Evolutionary conservation across 2,113 vertebrate genomes (phyloP), one percentile per base, ranked within the genome.

Genomic region (Sigmodon hispidus): DNA sequence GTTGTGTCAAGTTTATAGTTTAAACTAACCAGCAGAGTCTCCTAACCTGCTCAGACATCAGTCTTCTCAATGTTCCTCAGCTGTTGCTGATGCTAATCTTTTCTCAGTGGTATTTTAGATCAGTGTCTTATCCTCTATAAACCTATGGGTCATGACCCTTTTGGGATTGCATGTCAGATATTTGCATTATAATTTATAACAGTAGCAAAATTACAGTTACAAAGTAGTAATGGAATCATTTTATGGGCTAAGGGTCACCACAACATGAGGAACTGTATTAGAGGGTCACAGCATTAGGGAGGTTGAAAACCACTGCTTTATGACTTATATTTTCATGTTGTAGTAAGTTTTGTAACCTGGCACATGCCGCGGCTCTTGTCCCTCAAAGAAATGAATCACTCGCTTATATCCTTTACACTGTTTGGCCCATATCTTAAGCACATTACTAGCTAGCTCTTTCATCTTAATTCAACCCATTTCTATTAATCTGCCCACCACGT

Each of bases 271-370:
- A 52, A 12, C 17, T 55, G 2, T 79, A 55, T 79, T 79, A 79
- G 6, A 79, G 76, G 9, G 34, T 12, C 76, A 36, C 31, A 55
- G 76, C 17, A 55, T 55, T 79, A 36, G 34, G 34, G 12, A 55
- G 17, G 31, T 52, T 79, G 76, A 52, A 17, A 79, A 48, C 7
- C 76, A 52, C 40, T 31, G 22, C 52, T 81, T 31, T 52, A 31
- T 67, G 73, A 24, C 13, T 87, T 96, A 19, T 52, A 34, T 90
- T 92, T 93, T 40, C 17, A 72, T 57, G n/a, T n/a, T n/a, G n/a
- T n/a, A n/a, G n/a, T n/a, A n/a, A n/a, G n/a, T n/a, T n/a, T n/a
- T n/a, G n/a, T n/a, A n/a, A n/a, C n/a, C n/a, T n/a, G n/a, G n/a
- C n/a, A n/a, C n/a, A n/a, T n/a, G n/a, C n/a, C n/a, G n/a, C n/a